These are phyloP conservation scores for Trichonephila clavata DNA, from an alignment of 1,140 invertebrate genomes.

Conservation along the genomic window DNA sequence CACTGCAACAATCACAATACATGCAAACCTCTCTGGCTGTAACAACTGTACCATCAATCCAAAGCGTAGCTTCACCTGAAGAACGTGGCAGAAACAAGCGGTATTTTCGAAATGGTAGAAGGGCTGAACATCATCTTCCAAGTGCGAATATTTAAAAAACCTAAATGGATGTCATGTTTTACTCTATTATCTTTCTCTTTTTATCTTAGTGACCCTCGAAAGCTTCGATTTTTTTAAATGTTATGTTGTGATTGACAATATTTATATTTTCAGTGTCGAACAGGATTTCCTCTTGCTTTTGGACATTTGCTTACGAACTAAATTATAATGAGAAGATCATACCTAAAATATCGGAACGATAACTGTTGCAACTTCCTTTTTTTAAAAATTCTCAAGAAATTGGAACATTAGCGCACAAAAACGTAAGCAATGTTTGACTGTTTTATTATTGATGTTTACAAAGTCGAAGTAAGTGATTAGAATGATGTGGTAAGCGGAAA, in stretches of 20 bases:
- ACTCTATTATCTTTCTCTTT: background rate
- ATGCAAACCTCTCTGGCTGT: background rate
- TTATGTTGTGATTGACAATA: background rate
- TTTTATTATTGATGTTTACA: background rate
- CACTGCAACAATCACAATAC: background rate
- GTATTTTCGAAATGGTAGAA: slow-evolving; percentile 62
- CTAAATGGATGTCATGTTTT: background rate
- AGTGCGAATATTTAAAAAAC: slow-evolving; percentile 4
- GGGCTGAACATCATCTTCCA: slow-evolving; percentile 36
- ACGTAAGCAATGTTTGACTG: background rate
- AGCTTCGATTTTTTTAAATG: background rate
- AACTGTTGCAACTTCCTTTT: background rate
- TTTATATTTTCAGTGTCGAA: background rate
- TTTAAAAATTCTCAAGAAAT: background rate
- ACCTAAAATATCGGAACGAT: background rate
- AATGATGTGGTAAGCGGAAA: background rate
- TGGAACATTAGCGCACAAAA: background rate
- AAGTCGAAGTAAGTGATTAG: background rate
- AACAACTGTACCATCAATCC: background rate
- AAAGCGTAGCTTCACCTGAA: background rate
- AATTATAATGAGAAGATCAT: background rate
- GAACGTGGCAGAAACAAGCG: slow-evolving; percentile 17
- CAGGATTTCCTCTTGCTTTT: background rate
- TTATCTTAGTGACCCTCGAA: background rate
- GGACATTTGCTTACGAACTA: background rate